Evolutionary conservation across 2,797 vertebrate genomes (phyloP).

Genomic region (Cephalopachus bancanus): DNA sequence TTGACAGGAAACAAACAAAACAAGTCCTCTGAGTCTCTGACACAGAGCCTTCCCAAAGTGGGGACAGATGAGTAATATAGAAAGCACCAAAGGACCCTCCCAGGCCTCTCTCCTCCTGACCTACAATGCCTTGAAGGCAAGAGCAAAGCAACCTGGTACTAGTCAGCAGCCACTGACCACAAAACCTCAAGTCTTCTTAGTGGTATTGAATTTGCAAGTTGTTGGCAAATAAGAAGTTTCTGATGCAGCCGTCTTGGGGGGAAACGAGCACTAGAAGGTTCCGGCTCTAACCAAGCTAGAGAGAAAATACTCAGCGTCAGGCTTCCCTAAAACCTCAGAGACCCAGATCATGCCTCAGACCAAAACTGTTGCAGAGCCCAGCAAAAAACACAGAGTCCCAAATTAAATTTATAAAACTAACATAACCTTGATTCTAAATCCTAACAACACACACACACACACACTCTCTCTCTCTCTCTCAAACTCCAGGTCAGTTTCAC

Average conservation of each 20-base stretch:
- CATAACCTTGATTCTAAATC: not conserved
- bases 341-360: not conserved
- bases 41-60: not conserved
- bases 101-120: not conserved
- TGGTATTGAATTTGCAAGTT: too few species aligned
- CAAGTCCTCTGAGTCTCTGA: not conserved
- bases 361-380: too few species aligned
- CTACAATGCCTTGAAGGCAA: too few species aligned
- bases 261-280: not conserved
- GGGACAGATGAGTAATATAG: not conserved
- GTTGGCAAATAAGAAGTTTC: not conserved
- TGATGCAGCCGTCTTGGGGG: not conserved
- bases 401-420: slow-evolving; percentile 1
- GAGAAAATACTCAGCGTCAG: not conserved
- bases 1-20: not conserved
- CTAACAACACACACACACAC: not conserved
- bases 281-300: not conserved
- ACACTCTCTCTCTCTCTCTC: too few species aligned
- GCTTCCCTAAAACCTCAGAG: not conserved
- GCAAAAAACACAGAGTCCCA: not conserved
- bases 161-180: not conserved
- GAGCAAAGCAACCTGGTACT: not conserved
- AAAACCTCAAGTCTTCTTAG: not conserved
- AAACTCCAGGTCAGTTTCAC: not conserved
- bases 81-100: not conserved